phyloP scores from a whole-genome alignment of 2,888 invertebrate species.

The Limnephilus lunatus region DNA sequence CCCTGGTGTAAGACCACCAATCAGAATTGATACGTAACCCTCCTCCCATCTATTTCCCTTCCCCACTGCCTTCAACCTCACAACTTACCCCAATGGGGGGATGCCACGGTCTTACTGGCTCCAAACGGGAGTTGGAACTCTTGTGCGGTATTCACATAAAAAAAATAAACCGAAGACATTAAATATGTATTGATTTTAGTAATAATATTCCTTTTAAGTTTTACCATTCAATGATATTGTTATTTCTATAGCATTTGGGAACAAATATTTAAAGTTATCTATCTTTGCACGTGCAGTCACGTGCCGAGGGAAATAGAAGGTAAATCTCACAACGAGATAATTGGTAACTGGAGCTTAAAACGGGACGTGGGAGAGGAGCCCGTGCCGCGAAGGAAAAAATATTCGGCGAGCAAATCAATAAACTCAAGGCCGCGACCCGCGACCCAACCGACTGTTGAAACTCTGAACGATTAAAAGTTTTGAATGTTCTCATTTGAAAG shows the following conservation, averaged over 20 bases:
- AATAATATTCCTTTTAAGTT: neutral
- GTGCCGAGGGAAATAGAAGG: neutral
- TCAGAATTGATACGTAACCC: no score
- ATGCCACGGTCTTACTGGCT: no score
- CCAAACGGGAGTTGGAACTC: no score
- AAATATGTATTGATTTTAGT: no score
- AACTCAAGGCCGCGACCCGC: constrained; percentile 8
- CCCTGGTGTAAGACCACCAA: no score
- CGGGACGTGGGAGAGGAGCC: neutral
- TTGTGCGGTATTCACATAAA: no score
- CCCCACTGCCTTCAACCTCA: no score
- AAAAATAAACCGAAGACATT: no score
- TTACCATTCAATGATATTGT: neutral
- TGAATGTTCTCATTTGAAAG: neutral
- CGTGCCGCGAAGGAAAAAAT: neutral
- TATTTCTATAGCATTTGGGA: neutral
- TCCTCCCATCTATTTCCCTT: no score
- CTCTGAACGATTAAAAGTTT: neutral
- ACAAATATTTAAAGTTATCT: neutral
- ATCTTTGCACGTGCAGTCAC: neutral
- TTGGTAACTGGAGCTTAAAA: neutral
- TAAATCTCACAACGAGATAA: neutral
- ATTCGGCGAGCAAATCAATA: constrained; percentile 33
- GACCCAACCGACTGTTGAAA: neutral
- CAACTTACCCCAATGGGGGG: no score